Base-by-base conservation (phyloP, 2,113 vertebrate genomes). In the Thymallus thymallus region DNA sequence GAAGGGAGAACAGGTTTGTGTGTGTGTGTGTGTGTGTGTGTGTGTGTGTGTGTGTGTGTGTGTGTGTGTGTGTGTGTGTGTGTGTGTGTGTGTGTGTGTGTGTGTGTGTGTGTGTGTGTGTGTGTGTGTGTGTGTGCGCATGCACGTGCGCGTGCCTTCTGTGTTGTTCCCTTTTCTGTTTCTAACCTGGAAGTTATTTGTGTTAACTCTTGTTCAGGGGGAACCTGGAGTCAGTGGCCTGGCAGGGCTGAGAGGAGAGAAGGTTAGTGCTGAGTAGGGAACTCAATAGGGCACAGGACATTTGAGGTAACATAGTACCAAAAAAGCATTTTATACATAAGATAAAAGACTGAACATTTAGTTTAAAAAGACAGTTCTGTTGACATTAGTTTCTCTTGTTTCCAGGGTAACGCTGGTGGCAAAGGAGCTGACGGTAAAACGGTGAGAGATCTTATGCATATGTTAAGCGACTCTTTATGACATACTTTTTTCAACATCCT, bases 341-440 rank as follows among this genome's bases (percentile, higher is more conserved):
- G 35, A 41, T 41, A 10, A 41, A 41, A 41, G 9, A 10, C 35
- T 3, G 9, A 51, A 51, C 16, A 51, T 51, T 51, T 18, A 16
- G 48, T 51, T 16, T 18, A 18, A 18, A 51, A 14, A 51, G 16
- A 14, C 32, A 26, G 41, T 13, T 48, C 60, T 9, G 5, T 63
- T 41, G 58, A 16, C 41, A 41, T 29, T 61, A 46, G 22, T 51
- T 81, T 66, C 29, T 51, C 72, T 75, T 48, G 55, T 55, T 90
- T 84, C 10, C 88, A 98, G 96, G 96, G 96, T 22, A 90, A 84
- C 35, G 23, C 79, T 0, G 96, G 96, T 46, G 87, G 64, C 7
- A 81, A 76, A 71, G 97, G 96, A 80, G 87, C 90, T 2, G 85
- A 79, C 0, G 97, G 97, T 24, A 93, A 87, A 69, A 84, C 80